Evolutionary conservation across 2,888 invertebrate species (phyloP).

Genomic region (Sepioteuthis lessoniana): DNA sequence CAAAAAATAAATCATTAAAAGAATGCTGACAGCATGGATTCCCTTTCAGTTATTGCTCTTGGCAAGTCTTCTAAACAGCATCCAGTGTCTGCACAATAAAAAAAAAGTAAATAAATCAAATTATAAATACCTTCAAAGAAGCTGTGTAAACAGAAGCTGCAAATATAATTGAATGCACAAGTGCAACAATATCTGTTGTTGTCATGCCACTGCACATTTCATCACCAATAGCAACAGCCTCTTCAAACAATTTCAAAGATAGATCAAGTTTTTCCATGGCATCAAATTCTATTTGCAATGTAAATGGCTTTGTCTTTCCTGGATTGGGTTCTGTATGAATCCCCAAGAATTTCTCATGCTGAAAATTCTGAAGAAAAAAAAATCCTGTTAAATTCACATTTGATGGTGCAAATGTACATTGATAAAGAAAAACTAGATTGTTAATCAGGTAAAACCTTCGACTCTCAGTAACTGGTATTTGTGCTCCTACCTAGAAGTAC

Average conservation of each 20-base stretch:
- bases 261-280: neutral
- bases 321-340: neutral
- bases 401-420: neutral
- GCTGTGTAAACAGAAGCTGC: neutral
- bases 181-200: neutral
- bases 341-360: neutral
- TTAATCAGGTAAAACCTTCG: too few relatives aligned
- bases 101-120: neutral
- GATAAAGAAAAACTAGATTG: neutral
- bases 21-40: too few relatives aligned
- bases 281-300: neutral
- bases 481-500: too few relatives aligned
- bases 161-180: neutral
- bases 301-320: neutral
- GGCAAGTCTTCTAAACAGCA: too few relatives aligned
- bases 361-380: neutral
- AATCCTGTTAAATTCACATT: neutral
- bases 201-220: neutral
- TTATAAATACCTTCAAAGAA: neutral
- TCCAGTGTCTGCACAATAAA: neutral
- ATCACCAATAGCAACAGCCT: neutral
- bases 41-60: neutral
- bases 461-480: too few relatives aligned
- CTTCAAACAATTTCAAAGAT: constrained; percentile 41
- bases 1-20: too few relatives aligned